These are phyloP conservation scores for Ormyrus thymus DNA, from an alignment of 2,888 invertebrate genomes.

Conservation along the genomic window DNA sequence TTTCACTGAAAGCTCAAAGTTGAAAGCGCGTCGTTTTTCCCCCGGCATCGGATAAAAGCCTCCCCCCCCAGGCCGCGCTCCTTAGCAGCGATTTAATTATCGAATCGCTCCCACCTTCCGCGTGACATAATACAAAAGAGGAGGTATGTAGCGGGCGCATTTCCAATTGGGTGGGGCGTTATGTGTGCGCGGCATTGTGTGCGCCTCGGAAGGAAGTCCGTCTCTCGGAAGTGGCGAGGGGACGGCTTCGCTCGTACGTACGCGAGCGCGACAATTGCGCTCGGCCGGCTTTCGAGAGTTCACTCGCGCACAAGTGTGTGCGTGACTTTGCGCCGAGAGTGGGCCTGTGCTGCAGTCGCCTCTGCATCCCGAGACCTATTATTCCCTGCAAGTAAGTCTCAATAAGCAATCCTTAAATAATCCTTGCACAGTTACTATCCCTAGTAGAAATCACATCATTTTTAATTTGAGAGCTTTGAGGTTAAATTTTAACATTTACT, in stretches of 20 bases:
- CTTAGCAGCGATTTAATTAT: conserved; percentile 45
- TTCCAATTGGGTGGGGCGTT: conserved; percentile 46
- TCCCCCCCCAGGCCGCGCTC: background rate
- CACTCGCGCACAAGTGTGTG: background rate
- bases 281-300: background rate
- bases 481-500: no score
- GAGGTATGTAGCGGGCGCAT: conserved; percentile 42
- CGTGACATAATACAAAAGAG: conserved; percentile 50
- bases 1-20: no score
- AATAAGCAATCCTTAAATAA: no score
- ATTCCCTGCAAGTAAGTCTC: no score
- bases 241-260: background rate
- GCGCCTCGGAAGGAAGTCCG: conserved; percentile 70
- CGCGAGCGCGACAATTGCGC: conserved; percentile 2
- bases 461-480: no score
- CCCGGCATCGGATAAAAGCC: no score
- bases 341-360: background rate
- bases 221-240: conserved; percentile 66
- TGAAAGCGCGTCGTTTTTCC: no score
- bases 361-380: background rate
- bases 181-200: conserved; percentile 38
- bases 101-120: conserved; percentile 14
- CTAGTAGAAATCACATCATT: no score
- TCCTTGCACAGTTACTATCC: no score
- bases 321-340: conserved; percentile 43